Percentiles rank a stretch among this genome's conserved stretches.
These are phyloP conservation scores for Spilarctia lutea DNA, from an alignment of 2,888 invertebrate genomes.

Conservation along the genomic window DNA sequence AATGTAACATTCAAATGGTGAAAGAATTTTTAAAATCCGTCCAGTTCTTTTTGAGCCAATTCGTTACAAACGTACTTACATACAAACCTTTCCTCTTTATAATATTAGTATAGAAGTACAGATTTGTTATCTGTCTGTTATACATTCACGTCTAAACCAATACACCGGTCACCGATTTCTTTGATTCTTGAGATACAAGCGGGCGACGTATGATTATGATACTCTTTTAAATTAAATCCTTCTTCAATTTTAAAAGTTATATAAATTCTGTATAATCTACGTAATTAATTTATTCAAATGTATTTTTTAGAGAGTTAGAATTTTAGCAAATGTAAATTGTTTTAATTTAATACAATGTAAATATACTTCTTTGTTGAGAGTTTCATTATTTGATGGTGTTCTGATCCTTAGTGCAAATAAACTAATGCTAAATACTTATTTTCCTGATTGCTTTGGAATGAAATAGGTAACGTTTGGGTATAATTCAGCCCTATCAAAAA, in stretches of 20 bases:
- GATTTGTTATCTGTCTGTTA: too few species aligned
- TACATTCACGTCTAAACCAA: too few species aligned
- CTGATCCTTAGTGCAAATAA: rapidly evolving
- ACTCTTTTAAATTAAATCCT: neutral
- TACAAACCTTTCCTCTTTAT: too few species aligned
- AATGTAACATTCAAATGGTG: too few species aligned
- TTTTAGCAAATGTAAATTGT: neutral
- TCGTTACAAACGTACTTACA: too few species aligned
- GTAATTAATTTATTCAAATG: neutral
- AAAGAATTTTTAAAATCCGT: too few species aligned
- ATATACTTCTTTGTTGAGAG: neutral
- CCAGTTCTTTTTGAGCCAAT: too few species aligned
- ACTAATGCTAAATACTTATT: too few species aligned
- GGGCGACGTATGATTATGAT: neutral
- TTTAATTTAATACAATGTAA: neutral
- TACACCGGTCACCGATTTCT: too few species aligned
- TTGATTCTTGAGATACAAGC: too few species aligned
- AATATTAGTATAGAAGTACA: too few species aligned
- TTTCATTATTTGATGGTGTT: neutral
- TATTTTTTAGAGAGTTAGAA: neutral
- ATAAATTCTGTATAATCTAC: neutral
- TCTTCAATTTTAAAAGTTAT: neutral
- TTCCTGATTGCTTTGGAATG: neutral
- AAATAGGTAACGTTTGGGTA: neutral
- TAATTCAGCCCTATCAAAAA: neutral